These are phyloP conservation scores for Rhabdornis inornatus DNA, from an alignment of 2,113 vertebrate species.

Conservation along the genomic window DNA sequence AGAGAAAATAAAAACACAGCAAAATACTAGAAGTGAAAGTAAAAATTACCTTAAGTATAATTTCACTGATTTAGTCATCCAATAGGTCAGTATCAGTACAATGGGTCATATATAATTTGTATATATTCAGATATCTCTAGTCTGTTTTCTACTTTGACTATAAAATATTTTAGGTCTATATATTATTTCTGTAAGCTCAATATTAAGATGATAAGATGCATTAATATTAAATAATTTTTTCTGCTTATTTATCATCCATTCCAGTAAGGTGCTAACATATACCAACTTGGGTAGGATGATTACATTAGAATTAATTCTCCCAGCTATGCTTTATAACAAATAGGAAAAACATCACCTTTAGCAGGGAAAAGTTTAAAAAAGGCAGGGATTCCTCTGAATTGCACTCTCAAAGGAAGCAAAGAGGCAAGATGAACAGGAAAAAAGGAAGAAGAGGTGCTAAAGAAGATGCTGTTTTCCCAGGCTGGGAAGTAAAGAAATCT, in stretches of 20 bases:
- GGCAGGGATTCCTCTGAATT: background rate
- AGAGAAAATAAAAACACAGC: background rate
- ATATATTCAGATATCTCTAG: background rate
- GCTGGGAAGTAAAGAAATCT: background rate
- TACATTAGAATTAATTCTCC: background rate
- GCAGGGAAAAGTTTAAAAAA: background rate
- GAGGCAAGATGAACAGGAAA: background rate
- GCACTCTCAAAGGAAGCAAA: background rate
- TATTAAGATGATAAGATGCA: background rate
- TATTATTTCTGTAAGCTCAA: background rate
- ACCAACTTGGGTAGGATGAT: background rate
- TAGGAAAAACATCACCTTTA: background rate
- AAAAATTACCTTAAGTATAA: background rate
- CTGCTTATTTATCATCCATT: background rate
- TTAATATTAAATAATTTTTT: background rate
- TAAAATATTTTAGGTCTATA: background rate
- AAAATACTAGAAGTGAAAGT: background rate
- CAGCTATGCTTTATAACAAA: background rate
- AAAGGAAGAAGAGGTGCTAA: background rate
- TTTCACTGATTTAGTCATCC: background rate
- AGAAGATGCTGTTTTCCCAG: background rate
- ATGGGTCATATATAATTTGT: background rate
- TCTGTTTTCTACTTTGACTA: background rate
- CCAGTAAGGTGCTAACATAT: background rate
- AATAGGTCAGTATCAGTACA: background rate